Conservation (phyloP, 2,888 invertebrate genomes). For the Lycophotia porphyrea region DNA sequence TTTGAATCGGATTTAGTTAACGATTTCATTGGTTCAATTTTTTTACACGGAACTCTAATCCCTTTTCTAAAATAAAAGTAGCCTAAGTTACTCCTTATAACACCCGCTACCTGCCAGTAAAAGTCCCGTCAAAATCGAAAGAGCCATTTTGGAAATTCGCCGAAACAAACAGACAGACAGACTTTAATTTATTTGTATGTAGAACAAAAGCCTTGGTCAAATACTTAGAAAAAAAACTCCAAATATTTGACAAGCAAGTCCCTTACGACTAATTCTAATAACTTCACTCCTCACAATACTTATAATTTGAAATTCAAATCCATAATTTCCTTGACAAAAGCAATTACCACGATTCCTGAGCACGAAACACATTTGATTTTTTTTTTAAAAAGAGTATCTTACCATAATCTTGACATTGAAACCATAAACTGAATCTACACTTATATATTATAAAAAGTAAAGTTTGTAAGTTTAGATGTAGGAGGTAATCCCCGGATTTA, state of each 20-base stretch:
- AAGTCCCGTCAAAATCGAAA: no score
- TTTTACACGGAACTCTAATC: no score
- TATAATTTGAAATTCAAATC: slow-evolving; percentile 62
- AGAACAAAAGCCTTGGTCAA: neutral
- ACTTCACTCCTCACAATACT: slow-evolving; percentile 16
- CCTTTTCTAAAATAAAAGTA: no score
- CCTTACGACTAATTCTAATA: slow-evolving; percentile 14
- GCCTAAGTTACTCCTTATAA: no score
- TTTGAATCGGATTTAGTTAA: no score
- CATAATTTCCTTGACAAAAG: slow-evolving; percentile 38
- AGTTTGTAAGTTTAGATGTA: neutral
- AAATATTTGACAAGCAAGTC: neutral
- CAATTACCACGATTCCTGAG: slow-evolving; percentile 29
- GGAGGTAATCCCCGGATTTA: neutral
- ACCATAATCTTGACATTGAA: slow-evolving; percentile 49
- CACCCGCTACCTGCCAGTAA: no score
- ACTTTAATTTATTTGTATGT: no score
- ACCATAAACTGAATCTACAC: neutral
- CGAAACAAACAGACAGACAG: no score
- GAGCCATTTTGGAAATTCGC: no score
- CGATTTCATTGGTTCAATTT: no score
- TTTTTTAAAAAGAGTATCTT: slow-evolving; percentile 37
- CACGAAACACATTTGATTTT: slow-evolving; percentile 20
- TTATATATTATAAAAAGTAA: neutral
- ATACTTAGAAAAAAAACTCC: neutral